Base-by-base conservation (phyloP, 53 echinoderm and acorn worm species). In the Apostichopus leukothele region DNA sequence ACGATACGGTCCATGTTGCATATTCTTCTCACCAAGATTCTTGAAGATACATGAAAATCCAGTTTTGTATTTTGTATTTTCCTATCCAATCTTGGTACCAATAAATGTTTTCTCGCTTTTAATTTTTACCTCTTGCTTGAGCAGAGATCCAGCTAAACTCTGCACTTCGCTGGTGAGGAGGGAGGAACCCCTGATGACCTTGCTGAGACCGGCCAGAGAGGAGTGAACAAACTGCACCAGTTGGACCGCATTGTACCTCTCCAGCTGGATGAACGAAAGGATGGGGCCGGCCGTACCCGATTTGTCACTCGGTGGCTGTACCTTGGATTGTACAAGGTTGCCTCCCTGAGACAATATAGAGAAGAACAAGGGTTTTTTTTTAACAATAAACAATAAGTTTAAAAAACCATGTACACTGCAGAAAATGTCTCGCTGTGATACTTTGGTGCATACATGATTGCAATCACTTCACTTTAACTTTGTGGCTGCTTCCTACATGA, bases 191-290 rank as follows among this genome's bases (percentile, higher is more conserved):
- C 99, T 90, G 75, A 99, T 95, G 76, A 99, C 96, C 89, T 99
- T 99, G 20, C 99, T 99, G 1, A 99, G 92, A 3, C 92, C 94
- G 39, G 99, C 99, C 84, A 99, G 92, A 53, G 99, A 94, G n/a
- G 96, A 89, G 81, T 99, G 99, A 67, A 99, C 96, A 90, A 51
- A 96, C 93, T 99, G 99, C 14, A 99, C 99, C 89, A 96, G 91
- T 16, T 92, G 90, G 59, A 99, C 76, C 16, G 96, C 99, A 76
- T 99, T 99, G 92, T 89, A 99, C 19, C 93, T 79, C 88, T 99
- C 96, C 55, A 95, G 92, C 91, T 93, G 92, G 74, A 99, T 96
- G 91, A 98, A 99, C 12, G 96, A 96, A 51, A 89, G 90, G 75
- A 99, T 93, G 52, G 99, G 99, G 59, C 88, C 85, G 53, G 93